Evolutionary conservation across 2,797 vertebrate genomes (phyloP), one percentile per base, ranked within the genome.

Genomic region (Rhynchonycteris naso): DNA sequence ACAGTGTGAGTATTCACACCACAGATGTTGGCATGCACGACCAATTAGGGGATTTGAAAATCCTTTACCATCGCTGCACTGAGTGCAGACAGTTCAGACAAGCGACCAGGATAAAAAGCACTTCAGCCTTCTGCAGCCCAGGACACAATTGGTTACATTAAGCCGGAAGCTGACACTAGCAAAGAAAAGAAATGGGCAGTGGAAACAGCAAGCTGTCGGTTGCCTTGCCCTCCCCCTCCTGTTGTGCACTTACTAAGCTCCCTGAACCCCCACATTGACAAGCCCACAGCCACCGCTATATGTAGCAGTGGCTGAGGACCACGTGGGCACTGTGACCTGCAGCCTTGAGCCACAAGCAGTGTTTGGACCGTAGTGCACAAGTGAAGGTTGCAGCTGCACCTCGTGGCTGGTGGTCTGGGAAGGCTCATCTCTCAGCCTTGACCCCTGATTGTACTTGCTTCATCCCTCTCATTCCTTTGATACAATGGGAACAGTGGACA

Each of bases 291-390:
- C 35, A 21, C 58, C 4, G 0, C 38, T 4, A 13, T 74, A 59
- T 59, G 9, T 24, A 19, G 19, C 3, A 8, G 50, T 18, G 52
- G 56, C 13, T 18, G 13, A 84, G 24, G 89, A 26, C 18, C 12
- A 5, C 8, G 35, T 14, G 33, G 61, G 50, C 43, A 54, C 14
- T 5, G n/a, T 19, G 52, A 56, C n/a, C 47, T 28, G 15, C 22
- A 84, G 26, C 61, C 68, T 33, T 24, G 68, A 82, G 68, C 71
- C 35, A 43, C 80, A 19, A 4, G 18, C 61, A 38, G 38, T 68
- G n/a, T n/a, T 33, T 54, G 30, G 38, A 14, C 13, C 24, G 0
- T 7, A 3, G 33, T 26, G 12, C 2, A 1, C 12, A 6, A 8
- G 47, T 50, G 33, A 26, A 81, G 22, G 19, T 26, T 30, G 33